Base-by-base conservation (phyloP, 53 echinoderm and acorn worm genomes). In the Holothuria leucospilota region DNA sequence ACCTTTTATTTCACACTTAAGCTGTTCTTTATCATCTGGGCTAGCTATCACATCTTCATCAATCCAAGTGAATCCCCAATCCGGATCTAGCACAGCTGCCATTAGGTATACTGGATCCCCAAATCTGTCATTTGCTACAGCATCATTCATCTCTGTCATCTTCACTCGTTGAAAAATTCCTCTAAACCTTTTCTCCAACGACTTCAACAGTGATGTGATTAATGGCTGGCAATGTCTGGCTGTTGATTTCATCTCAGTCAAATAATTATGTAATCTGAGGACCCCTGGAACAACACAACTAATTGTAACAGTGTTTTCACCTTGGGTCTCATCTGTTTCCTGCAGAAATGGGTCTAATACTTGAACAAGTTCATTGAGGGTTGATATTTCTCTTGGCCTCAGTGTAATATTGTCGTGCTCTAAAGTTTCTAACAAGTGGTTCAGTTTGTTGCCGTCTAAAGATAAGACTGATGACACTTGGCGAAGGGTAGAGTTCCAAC, bases 1-100 rank as follows among this genome's bases (percentile, higher is more conserved):
- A n/a, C n/a, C n/a, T n/a, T n/a, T n/a, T n/a, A n/a, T n/a, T n/a
- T n/a, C n/a, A n/a, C n/a, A n/a, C n/a, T n/a, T n/a, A n/a, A n/a
- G n/a, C n/a, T n/a, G n/a, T n/a, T n/a, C n/a, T n/a, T n/a, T n/a
- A n/a, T n/a, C n/a, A n/a, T n/a, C n/a, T n/a, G n/a, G n/a, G n/a
- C n/a, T n/a, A n/a, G n/a, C n/a, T n/a, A n/a, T n/a, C n/a, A 88
- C 82, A 82, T 88, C 88, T 7, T 46, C 51, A 39, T 88, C 88
- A 8, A 82, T 82, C 88, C 88, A 88, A 5, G 82, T 82, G 21
- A 88, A 28, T n/a, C 27, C 39, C 29, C 40, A 88, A 39, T 83
- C 62, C 23, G 88, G 88, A 42, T 88, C 88, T n/a, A 88, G 46
- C 1, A 88, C 82, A 56, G 83, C 60, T 15, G 71, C 21, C 24